These are phyloP conservation scores for Scaptomyza graminum DNA, from an alignment of 1,140 invertebrate species.

Conservation along the genomic window DNA sequence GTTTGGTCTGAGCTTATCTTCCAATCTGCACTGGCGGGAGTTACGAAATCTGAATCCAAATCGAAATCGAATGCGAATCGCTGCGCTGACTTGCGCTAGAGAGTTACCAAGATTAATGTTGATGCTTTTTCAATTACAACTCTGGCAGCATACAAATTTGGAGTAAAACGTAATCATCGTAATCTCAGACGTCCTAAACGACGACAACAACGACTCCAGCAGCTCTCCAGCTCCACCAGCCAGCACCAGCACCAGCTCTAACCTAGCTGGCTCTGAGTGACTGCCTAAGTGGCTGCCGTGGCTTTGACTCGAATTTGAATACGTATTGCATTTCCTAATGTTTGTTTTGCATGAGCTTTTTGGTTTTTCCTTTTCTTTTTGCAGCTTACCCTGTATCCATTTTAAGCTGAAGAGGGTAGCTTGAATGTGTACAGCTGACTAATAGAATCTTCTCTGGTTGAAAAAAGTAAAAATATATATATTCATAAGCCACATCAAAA, in stretches of 20 bases:
- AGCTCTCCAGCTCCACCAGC: constrained; percentile 20
- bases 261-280: constrained; percentile 53
- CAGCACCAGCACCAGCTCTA: constrained; percentile 15
- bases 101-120: constrained; percentile 83
- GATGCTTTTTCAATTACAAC: constrained; percentile 84
- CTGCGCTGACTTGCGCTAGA: constrained; percentile 35
- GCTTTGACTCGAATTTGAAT: constrained; percentile 48
- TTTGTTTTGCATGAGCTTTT: constrained; percentile 78
- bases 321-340: constrained; percentile 82
- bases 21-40: constrained; percentile 32
- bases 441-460: too few relatives aligned
- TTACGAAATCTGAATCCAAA: constrained; percentile 61
- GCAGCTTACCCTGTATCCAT: constrained; percentile 8
- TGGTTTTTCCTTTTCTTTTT: not conserved
- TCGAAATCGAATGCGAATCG: constrained; percentile 37
- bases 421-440: too few relatives aligned
- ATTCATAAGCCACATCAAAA: too few relatives aligned
- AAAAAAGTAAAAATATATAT: too few relatives aligned
- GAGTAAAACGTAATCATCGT: constrained; percentile 83
- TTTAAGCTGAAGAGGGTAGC: not conserved
- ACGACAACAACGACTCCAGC: constrained; percentile 49
- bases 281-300: constrained; percentile 77
- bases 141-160: constrained; percentile 82
- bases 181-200: constrained; percentile 83
- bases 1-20: constrained; percentile 29